These are phyloP conservation scores for Rhopilema esculentum DNA, from an alignment of 30 jellyfish, hydroid and myxozoan species.

Conservation along the genomic window DNA sequence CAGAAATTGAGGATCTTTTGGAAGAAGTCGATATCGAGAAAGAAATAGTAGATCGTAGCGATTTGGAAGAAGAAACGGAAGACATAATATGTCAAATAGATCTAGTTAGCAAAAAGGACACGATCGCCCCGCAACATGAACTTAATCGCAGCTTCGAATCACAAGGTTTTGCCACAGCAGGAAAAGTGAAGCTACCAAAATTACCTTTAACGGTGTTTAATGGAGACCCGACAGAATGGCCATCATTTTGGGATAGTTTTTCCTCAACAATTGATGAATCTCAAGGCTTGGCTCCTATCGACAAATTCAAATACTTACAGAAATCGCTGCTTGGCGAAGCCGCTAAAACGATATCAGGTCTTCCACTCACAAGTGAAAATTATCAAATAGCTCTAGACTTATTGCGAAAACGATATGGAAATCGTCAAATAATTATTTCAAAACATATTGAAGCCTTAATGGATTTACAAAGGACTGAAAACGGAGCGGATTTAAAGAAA, in stretches of 20 bases:
- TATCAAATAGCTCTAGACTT: slow-evolving; percentile 36
- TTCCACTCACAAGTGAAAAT: slow-evolving; percentile 23
- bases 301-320: slow-evolving; percentile 22
- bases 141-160: too few relatives aligned
- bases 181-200: slow-evolving; percentile 32
- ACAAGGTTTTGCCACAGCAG: too few relatives aligned
- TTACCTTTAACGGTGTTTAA: slow-evolving; percentile 3
- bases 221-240: slow-evolving; percentile 37
- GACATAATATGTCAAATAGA: too few relatives aligned
- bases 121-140: too few relatives aligned
- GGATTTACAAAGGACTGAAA: not conserved
- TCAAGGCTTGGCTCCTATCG: slow-evolving; percentile 12
- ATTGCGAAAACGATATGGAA: slow-evolving; percentile 38
- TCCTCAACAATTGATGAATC: slow-evolving; percentile 9
- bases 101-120: too few relatives aligned
- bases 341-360: slow-evolving; percentile 8
- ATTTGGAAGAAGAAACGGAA: too few relatives aligned
- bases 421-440: slow-evolving; percentile 17
- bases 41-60: too few relatives aligned
- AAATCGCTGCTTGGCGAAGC: slow-evolving; percentile 17
- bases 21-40: too few relatives aligned
- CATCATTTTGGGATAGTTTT: slow-evolving; percentile 42
- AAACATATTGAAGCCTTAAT: not conserved
- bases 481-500: not conserved
- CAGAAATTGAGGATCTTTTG: too few relatives aligned